phyloP scores from a whole-genome alignment of 2,797 vertebrate species.

The Tympanoctomys barrerae region DNA sequence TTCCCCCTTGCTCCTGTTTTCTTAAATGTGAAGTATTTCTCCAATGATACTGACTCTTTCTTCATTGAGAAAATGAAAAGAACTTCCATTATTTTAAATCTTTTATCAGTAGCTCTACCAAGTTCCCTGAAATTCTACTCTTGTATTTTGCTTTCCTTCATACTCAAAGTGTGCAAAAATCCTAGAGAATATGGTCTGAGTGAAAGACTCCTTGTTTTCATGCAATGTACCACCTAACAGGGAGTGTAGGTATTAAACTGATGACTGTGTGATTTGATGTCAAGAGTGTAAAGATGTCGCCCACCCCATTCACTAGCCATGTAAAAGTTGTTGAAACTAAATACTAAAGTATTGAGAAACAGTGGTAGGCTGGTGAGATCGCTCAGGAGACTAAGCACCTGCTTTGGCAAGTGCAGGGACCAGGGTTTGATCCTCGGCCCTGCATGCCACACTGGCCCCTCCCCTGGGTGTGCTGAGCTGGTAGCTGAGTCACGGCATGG shows the following conservation, averaged over 20 bases:
- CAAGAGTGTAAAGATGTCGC: neutral
- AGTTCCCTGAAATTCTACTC: neutral
- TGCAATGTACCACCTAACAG: neutral
- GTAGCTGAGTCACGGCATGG: too few species aligned
- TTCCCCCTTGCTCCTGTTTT: neutral
- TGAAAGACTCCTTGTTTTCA: neutral
- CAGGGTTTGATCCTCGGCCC: too few species aligned
- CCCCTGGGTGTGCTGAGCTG: too few species aligned
- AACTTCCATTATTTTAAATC: neutral
- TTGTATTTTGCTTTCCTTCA: neutral
- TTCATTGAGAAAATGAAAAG: conserved; percentile 27
- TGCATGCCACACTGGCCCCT: too few species aligned
- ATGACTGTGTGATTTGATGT: neutral
- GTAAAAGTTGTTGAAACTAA: neutral
- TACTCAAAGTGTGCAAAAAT: neutral
- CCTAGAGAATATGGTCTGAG: neutral
- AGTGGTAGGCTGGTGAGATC: too few species aligned
- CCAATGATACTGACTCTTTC: neutral
- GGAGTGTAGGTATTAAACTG: neutral
- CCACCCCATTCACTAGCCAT: neutral
- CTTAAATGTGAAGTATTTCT: neutral
- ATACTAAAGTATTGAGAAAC: neutral
- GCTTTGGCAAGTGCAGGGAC: too few species aligned
- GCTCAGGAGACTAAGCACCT: too few species aligned
- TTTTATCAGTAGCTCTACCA: neutral